These are phyloP conservation scores for Macrochelys suwanniensis DNA, from an alignment of 2,797 vertebrate genomes.

Conservation along the genomic window DNA sequence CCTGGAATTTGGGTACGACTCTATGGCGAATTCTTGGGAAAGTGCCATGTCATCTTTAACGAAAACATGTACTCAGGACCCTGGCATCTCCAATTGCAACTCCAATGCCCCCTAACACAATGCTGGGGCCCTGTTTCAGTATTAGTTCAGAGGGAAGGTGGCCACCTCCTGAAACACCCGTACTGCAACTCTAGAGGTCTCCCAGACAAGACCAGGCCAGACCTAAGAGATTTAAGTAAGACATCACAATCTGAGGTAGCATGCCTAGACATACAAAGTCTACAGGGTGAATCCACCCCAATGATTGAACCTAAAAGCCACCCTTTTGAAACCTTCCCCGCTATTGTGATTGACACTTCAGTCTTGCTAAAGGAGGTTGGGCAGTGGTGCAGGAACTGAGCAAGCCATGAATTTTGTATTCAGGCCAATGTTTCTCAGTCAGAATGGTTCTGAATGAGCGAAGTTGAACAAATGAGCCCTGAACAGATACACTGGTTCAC, in stretches of 20 bases:
- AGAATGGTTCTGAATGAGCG: constrained; percentile 43
- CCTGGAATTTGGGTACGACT: neutral
- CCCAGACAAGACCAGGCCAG: neutral
- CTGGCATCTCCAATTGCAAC: neutral
- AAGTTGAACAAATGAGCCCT: constrained; percentile 55
- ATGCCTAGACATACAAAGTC: neutral
- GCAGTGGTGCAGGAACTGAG: neutral
- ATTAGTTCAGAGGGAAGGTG: neutral
- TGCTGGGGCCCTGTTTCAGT: neutral
- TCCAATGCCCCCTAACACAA: fast-evolving
- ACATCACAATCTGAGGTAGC: neutral
- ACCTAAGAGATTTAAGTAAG: neutral
- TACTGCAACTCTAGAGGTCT: neutral
- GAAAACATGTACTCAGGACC: neutral
- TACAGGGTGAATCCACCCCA: neutral
- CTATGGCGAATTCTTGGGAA: neutral
- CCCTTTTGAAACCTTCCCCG: neutral
- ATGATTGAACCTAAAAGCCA: neutral
- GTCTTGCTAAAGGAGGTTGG: neutral
- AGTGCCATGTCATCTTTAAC: neutral
- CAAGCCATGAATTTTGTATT: constrained; percentile 16
- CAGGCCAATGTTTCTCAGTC: constrained; percentile 33
- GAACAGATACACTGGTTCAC: constrained; percentile 46
- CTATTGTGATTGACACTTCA: neutral
- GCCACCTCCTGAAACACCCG: fast-evolving